Conservation (phyloP, 2,888 invertebrate species). For the Seira sanloemensis region DNA sequence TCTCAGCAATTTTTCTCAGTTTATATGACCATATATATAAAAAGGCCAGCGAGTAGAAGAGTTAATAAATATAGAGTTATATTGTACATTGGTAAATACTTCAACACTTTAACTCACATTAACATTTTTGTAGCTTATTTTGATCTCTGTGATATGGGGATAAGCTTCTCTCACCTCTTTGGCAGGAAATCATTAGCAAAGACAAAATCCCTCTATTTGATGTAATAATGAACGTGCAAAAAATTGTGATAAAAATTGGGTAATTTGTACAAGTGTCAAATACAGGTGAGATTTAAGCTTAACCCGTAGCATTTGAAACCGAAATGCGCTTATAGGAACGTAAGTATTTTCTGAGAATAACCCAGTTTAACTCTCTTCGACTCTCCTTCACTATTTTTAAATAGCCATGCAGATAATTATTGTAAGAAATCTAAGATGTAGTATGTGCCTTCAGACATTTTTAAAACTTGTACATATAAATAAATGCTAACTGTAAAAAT, state of each 20-base stretch:
- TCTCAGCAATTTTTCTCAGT: slow-evolving; percentile 33
- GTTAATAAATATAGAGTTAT: not conserved
- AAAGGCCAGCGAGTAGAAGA: slow-evolving; percentile 29
- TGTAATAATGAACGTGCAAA: too few relatives aligned
- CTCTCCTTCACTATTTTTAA: not conserved
- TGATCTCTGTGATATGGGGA: slow-evolving; percentile 70
- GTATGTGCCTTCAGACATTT: not conserved
- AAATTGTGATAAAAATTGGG: not conserved
- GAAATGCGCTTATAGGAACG: slow-evolving; percentile 62
- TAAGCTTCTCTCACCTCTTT: slow-evolving; percentile 57
- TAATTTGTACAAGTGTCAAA: not conserved
- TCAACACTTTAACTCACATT: too few relatives aligned
- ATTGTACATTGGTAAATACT: too few relatives aligned
- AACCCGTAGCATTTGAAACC: slow-evolving; percentile 67
- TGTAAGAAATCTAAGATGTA: not conserved
- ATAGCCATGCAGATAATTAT: not conserved
- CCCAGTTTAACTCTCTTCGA: not conserved
- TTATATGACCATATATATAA: too few relatives aligned
- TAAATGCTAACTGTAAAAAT: not conserved
- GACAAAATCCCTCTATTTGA: too few relatives aligned
- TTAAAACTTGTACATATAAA: not conserved
- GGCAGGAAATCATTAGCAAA: slow-evolving; percentile 42
- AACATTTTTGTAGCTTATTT: slow-evolving; percentile 59
- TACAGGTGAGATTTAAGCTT: slow-evolving; percentile 39
- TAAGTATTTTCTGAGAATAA: not conserved